phyloP scores from a whole-genome alignment of 2,113 vertebrate genomes.

The Azemiops feae region DNA sequence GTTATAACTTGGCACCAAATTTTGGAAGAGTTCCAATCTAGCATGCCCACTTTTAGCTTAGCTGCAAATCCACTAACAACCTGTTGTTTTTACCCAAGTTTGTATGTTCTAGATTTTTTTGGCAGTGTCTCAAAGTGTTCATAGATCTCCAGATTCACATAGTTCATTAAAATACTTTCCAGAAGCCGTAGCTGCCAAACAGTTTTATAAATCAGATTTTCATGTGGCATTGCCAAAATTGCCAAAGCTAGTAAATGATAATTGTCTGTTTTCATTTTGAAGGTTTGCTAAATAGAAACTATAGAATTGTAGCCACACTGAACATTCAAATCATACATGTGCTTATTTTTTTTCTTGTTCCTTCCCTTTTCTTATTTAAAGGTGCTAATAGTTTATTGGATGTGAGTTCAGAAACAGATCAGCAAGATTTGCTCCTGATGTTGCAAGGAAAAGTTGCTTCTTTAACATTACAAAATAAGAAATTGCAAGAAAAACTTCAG shows the following conservation, averaged over 20 bases:
- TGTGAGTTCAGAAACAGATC: slow-evolving; percentile 73
- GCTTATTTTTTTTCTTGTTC: not conserved
- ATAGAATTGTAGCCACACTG: not conserved
- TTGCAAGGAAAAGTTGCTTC: slow-evolving; percentile 88
- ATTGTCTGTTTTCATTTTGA: not conserved
- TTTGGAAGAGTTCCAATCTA: not conserved
- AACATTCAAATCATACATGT: not conserved
- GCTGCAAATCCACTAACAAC: not conserved
- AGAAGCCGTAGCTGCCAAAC: not conserved
- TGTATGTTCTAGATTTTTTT: not conserved
- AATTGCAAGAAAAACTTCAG: slow-evolving; percentile 86
- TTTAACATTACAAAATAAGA: slow-evolving; percentile 89
- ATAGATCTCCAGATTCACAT: not conserved
- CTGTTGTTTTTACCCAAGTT: not conserved
- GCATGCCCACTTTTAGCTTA: not conserved
- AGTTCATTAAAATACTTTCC: not conserved
- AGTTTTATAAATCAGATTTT: too few species aligned
- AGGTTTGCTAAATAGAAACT: not conserved
- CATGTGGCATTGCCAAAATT: not conserved
- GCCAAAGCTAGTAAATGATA: not conserved
- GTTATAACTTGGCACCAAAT: not conserved
- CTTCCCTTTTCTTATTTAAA: slow-evolving; percentile 37
- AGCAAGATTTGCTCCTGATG: slow-evolving; percentile 78
- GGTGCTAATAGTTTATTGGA: slow-evolving; percentile 75
- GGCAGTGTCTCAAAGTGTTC: not conserved